A percentile compares a stretch with the other conserved stretches of the same genome.
These are phyloP conservation scores for Daubentonia madagascariensis DNA, from an alignment of 2,113 vertebrate genomes.

Conservation along the genomic window DNA sequence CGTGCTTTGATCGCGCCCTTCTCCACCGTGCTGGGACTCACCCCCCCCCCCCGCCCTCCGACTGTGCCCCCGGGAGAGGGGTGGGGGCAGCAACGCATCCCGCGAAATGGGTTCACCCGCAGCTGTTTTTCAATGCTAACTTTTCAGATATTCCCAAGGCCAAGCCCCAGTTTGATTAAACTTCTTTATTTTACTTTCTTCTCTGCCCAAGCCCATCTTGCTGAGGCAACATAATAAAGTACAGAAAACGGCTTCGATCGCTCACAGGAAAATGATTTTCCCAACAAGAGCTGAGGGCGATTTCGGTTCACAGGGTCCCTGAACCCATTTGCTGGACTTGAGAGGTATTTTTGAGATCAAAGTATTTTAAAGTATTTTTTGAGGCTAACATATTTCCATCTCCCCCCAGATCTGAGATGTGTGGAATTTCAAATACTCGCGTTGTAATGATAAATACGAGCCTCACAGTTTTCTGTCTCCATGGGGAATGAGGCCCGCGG, in stretches of 20 bases:
- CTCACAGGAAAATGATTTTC: conserved; percentile 2
- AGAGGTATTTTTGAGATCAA: not conserved
- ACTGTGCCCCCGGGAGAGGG: fast-evolving
- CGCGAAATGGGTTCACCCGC: fast-evolving
- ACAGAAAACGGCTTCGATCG: fast-evolving
- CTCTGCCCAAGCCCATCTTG: not conserved
- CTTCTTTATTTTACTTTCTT: not conserved
- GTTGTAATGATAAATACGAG: too few relatives aligned
- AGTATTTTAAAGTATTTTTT: not conserved
- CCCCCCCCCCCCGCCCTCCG: fast-evolving
- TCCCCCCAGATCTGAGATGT: not conserved
- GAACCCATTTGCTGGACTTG: not conserved
- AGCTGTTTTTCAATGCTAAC: fast-evolving
- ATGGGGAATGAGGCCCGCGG: fast-evolving
- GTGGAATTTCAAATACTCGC: fast-evolving
- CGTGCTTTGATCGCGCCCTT: fast-evolving
- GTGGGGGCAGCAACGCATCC: fast-evolving
- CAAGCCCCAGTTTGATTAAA: not conserved
- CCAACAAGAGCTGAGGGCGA: not conserved
- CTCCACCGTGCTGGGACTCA: fast-evolving
- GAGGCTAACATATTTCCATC: not conserved
- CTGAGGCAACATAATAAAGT: not conserved
- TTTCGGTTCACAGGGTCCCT: not conserved
- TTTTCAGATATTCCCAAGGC: not conserved
- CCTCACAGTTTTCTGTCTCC: not conserved